Conservation (phyloP, 2,797 vertebrate species). For the Benthosema pterotum region DNA sequence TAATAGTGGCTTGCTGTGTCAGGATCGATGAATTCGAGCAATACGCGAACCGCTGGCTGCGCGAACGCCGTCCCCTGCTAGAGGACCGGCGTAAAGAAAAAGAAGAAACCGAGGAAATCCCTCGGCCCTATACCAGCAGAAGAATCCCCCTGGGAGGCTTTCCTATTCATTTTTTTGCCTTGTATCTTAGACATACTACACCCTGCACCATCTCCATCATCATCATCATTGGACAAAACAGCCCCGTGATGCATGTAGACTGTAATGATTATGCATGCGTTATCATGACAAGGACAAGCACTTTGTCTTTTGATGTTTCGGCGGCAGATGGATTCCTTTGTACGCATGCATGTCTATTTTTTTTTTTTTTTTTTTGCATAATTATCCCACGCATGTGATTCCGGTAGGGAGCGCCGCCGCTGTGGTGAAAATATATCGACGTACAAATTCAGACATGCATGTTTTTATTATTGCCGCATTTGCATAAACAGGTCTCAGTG, state of each 20-base stretch:
- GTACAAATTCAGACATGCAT: slow-evolving; percentile 18
- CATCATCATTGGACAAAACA: slow-evolving; percentile 47
- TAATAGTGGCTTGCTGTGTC: slow-evolving; percentile 56
- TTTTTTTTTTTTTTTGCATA: slow-evolving; percentile 40
- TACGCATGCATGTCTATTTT: slow-evolving; percentile 10
- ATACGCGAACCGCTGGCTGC: slow-evolving; percentile 21
- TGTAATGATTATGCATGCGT: slow-evolving; percentile 48
- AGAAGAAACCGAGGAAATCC: slow-evolving; percentile 37
- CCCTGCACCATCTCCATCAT: too few species aligned
- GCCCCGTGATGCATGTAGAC: slow-evolving; percentile 44
- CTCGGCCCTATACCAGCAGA: too few species aligned
- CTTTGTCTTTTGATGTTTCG: slow-evolving; percentile 60
- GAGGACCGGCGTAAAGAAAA: slow-evolving; percentile 15
- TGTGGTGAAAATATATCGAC: slow-evolving; percentile 25
- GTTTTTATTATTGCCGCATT: slow-evolving; percentile 48
- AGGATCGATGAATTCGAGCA: slow-evolving; percentile 58
- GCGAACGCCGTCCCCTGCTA: slow-evolving; percentile 47
- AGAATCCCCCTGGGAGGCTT: slow-evolving; percentile 31
- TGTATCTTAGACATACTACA: slow-evolving; percentile 10
- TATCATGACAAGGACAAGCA: slow-evolving; percentile 51
- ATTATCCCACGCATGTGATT: slow-evolving; percentile 43
- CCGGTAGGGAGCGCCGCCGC: slow-evolving; percentile 3
- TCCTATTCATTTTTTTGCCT: too few species aligned
- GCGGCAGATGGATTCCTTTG: slow-evolving; percentile 27
- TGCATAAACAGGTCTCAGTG: slow-evolving; percentile 33